These are phyloP conservation scores for Drosophila triauraria DNA, from an alignment of 1,140 invertebrate genomes.

Conservation along the genomic window DNA sequence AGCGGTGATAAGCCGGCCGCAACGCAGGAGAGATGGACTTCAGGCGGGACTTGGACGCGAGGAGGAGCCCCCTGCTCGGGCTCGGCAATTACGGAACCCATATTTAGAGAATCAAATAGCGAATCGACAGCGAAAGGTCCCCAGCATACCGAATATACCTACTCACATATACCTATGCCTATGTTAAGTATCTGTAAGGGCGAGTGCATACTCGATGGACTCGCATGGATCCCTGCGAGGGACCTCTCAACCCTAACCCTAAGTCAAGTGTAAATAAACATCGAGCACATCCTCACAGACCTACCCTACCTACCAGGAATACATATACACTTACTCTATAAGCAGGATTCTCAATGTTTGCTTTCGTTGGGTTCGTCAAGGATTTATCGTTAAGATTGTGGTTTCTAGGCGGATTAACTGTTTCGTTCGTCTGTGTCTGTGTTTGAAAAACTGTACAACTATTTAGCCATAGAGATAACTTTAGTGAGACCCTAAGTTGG, in stretches of 20 bases:
- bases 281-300: slow-evolving; percentile 18
- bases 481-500: slow-evolving; percentile 53
- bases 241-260: slow-evolving; percentile 53
- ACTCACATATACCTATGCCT: slow-evolving; percentile 48
- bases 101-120: slow-evolving; percentile 63
- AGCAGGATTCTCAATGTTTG: slow-evolving; percentile 35
- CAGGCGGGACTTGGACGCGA: slow-evolving; percentile 10
- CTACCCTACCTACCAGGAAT: slow-evolving; percentile 32
- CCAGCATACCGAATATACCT: slow-evolving; percentile 47
- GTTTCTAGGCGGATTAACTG: slow-evolving; percentile 53
- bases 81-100: slow-evolving; percentile 51
- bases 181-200: slow-evolving; percentile 66
- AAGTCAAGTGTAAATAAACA: slow-evolving; percentile 77
- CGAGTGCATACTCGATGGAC: slow-evolving; percentile 28
- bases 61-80: slow-evolving; percentile 13
- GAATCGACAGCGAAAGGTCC: slow-evolving; percentile 43
- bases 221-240: neutral
- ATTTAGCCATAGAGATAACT: slow-evolving; percentile 57
- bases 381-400: slow-evolving; percentile 57
- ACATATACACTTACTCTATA: slow-evolving; percentile 38
- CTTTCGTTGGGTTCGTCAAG: slow-evolving; percentile 44
- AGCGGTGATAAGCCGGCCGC: slow-evolving; percentile 42
- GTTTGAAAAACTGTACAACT: slow-evolving; percentile 63
- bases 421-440: slow-evolving; percentile 61
- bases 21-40: slow-evolving; percentile 49